Evolutionary conservation across 2,888 invertebrate species (phyloP), one percentile per base, ranked within the genome.

Genomic region (Xylota segnis): DNA sequence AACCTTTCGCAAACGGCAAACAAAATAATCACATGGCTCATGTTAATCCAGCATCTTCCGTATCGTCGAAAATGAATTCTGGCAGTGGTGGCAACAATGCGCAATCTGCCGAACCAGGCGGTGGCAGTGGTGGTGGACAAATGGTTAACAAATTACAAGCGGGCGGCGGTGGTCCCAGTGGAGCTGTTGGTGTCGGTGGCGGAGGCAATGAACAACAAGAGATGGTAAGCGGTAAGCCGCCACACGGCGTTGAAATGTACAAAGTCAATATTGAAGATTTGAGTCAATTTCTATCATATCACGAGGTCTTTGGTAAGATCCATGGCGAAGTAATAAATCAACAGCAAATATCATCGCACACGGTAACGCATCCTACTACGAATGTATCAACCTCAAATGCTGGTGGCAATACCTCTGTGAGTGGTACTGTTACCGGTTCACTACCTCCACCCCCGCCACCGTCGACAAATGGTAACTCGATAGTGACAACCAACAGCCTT

Each of bases 181-280:
- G 88, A 88, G 86, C 89, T 89, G 87, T 89, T 89, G 86, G 89
- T 89, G 66, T 88, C 89, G 83, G 90, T 89, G 88, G 90, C 86
- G 78, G 90, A 89, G 88, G 90, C 87, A 87, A 90, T 90, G 88
- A 77, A 27, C 74, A 81, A 32, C 83, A 83, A 83, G 77, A 83
- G n/a, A n/a, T 66, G 58, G 58, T 56, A 29, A 34, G 90, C 89
- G 93, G 93, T 71, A 94, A 92, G 93, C 89, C 91, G 56, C 90
- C 94, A 3, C 92, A 95, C 74, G 94, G 94, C 74, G 93, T 94
- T 52, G 93, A 95, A 96, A 96, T 93, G 95, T 96, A 88, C 96
- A 96, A 91, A 96, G 95, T 90, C 79, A 96, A 96, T 90, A 96
- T 97, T 6, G 97, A 97, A 91, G 97, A 97, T 90, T 94, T 97